phyloP scores from a whole-genome alignment of 2,113 vertebrate genomes.

The Okapia johnstoni region DNA sequence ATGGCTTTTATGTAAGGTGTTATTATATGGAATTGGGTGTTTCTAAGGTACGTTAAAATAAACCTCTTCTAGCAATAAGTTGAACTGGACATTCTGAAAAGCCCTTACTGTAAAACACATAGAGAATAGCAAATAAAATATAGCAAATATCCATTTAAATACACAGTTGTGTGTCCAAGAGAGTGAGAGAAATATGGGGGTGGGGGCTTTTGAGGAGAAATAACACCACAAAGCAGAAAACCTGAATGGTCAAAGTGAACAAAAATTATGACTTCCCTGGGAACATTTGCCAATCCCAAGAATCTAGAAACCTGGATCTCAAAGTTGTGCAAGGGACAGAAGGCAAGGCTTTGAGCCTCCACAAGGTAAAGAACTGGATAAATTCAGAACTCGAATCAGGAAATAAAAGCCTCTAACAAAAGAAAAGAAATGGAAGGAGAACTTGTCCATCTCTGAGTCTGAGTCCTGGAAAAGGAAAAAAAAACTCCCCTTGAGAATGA shows the following conservation, averaged over 20 bases:
- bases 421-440: not conserved
- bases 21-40: not conserved
- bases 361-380: not conserved
- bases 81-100: conserved; percentile 24
- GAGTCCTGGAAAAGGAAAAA: not conserved
- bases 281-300: not conserved
- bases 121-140: conserved; percentile 7
- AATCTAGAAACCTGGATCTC: not conserved
- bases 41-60: not conserved
- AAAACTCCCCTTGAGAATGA: not conserved
- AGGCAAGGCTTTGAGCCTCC: not conserved
- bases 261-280: not conserved
- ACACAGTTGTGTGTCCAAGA: not conserved
- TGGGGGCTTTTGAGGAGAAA: not conserved
- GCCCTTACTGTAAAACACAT: not conserved
- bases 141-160: conserved; percentile 32
- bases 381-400: not conserved
- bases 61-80: not conserved
- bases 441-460: not conserved
- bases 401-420: not conserved
- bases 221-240: conserved; percentile 17
- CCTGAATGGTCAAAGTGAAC: not conserved
- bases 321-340: not conserved
- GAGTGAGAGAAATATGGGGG: not conserved
- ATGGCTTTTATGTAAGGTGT: not conserved